Evolutionary conservation across 2,113 vertebrate species (phyloP).

Genomic region (Ciconia stormi): DNA sequence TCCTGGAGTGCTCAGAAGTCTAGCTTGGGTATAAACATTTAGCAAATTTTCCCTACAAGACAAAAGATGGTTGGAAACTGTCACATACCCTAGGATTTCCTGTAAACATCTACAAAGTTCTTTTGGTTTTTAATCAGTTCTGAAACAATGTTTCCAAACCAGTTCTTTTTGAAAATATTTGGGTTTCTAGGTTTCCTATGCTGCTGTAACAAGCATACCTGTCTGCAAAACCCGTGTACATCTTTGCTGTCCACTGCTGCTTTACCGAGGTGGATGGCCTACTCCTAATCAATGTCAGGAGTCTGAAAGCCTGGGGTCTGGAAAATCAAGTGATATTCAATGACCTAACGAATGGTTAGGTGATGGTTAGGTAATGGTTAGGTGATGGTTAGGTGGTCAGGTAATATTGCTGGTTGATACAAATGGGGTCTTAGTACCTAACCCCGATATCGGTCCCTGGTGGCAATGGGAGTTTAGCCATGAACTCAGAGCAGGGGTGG

Average conservation of each 20-base stretch:
- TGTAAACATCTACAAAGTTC: not conserved
- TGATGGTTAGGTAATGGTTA: not conserved
- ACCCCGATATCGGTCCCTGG: not conserved
- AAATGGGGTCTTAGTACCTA: not conserved
- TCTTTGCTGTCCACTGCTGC: not conserved
- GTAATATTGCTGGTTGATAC: not conserved
- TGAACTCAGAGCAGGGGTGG: rapidly evolving
- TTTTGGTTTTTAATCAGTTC: not conserved
- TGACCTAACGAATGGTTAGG: not conserved
- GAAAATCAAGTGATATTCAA: not conserved
- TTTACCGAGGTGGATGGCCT: not conserved
- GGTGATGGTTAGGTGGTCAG: not conserved
- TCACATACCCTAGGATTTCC: not conserved
- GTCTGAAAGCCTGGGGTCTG: not conserved
- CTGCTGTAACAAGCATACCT: not conserved
- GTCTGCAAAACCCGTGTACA: not conserved
- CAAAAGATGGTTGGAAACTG: not conserved
- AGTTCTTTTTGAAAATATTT: not conserved
- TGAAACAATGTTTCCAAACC: not conserved
- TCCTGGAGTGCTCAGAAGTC: not conserved
- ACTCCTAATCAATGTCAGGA: not conserved
- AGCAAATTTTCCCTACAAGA: not conserved
- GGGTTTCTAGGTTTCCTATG: not conserved
- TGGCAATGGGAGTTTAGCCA: not conserved
- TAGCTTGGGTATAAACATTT: not conserved